Evolutionary conservation across 2,113 vertebrate species (phyloP).

Genomic region (Myocastor coypus): DNA sequence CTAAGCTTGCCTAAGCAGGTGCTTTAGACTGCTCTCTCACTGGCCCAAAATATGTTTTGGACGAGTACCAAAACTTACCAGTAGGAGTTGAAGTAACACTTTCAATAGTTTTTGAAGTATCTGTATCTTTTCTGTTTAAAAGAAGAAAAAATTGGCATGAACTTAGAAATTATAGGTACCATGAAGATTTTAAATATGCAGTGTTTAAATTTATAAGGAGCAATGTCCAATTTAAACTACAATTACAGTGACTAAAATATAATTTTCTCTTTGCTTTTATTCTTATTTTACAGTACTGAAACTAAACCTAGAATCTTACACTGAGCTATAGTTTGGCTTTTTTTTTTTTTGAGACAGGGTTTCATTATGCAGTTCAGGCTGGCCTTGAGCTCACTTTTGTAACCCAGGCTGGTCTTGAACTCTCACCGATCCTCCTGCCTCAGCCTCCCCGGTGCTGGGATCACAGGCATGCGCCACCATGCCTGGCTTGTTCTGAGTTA

Average conservation of each 20-base stretch:
- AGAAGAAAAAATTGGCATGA: neutral
- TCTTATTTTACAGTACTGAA: neutral
- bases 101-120: constrained; percentile 66
- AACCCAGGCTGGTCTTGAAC: too few species aligned
- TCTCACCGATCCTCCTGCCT: too few species aligned
- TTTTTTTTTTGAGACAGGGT: neutral
- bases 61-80: constrained; percentile 76
- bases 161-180: constrained; percentile 49
- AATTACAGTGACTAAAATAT: neutral
- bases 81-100: constrained; percentile 14
- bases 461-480: too few species aligned
- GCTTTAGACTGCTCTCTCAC: too few species aligned
- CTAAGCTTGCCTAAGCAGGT: too few species aligned
- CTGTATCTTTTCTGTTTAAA: constrained; percentile 79
- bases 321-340: neutral
- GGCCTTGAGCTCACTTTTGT: too few species aligned
- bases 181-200: constrained; percentile 37
- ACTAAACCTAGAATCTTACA: neutral
- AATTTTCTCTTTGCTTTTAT: neutral
- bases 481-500: too few species aligned
- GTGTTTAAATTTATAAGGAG: neutral
- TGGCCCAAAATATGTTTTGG: neutral
- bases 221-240: constrained; percentile 1
- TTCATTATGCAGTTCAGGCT: too few species aligned
- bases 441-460: too few species aligned